A percentile compares a stretch with the other conserved stretches of the same genome.
Evolutionary conservation across 1,140 invertebrate genomes (phyloP).

Genomic region (Heterodera carotae): DNA sequence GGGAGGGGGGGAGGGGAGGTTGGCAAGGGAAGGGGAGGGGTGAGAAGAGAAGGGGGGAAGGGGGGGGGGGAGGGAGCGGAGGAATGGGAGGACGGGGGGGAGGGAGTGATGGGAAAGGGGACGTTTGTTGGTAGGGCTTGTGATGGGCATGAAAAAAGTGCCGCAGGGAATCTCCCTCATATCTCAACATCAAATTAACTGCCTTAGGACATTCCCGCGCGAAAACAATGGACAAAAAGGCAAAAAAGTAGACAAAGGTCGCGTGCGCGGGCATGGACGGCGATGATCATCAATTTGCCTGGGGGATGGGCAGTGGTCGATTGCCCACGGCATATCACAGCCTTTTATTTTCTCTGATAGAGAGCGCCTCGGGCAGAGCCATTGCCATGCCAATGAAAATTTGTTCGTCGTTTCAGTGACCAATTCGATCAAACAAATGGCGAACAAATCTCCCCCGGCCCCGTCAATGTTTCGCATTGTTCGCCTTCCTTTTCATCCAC

Average conservation of each 20-base stretch:
- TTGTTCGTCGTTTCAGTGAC: no score
- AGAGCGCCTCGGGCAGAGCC: neutral
- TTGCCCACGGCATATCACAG: neutral
- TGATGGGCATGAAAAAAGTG: neutral
- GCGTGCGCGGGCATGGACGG: neutral
- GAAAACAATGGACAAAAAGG: neutral
- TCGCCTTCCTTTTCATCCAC: neutral
- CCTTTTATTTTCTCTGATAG: neutral
- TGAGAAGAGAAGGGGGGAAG: neutral
- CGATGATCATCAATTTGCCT: neutral
- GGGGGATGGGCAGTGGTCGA: neutral
- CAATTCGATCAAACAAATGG: neutral
- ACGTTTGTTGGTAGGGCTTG: no score
- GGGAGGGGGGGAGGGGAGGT: neutral
- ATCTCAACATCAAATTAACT: neutral
- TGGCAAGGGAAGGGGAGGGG: neutral
- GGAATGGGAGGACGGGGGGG: neutral
- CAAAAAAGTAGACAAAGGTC: neutral
- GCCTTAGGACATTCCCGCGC: neutral
- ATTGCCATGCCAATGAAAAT: neutral
- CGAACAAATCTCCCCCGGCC: neutral
- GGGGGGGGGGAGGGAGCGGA: neutral
- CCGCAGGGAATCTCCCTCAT: neutral
- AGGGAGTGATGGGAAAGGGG: no score
- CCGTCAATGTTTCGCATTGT: neutral